Evolutionary conservation across 2,888 invertebrate genomes (phyloP), one percentile per base, ranked within the genome.

Genomic region (Acanthosepion lycidas): DNA sequence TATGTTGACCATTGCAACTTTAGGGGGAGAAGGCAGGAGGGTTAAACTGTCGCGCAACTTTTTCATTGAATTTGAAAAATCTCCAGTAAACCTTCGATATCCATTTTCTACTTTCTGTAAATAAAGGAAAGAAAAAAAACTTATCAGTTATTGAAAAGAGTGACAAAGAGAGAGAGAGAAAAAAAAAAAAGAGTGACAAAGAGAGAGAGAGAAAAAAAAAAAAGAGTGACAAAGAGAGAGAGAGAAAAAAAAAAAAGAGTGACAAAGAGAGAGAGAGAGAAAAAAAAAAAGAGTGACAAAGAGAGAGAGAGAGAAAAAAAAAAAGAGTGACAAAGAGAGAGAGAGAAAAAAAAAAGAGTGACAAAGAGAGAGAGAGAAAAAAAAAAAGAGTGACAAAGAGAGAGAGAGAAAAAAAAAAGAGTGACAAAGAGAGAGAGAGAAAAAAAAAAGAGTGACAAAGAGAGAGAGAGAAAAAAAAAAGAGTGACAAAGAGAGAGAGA

Each of bases 51-150:
- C n/a, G 9, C 78, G 78, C 15, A 78, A 78, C 78, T 78, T 78
- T n/a, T 78, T 78, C 78, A 78, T 78, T 78, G 78, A 78, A 33
- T 78, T 78, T 78, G 78, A 33, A 78, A 78, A 78, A 78, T 78
- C 78, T 78, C 78, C 78, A 5, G n/a, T 8, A 33, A 78, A 33
- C n/a, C 33, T 78, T n/a, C 78, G 78, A 78, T 78, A 33, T n/a
- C 78, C 78, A 78, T 78, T 78, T 78, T 78, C 78, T 2, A 78
- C 78, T 78, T 33, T 78, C 78, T 78, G 78, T 33, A 78, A n/a
- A 78, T 33, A 78, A n/a, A 33, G 8, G 6, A 64, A 64, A 6
- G 23, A 26, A 64, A 64, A 64, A 28, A 59, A 59, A 26, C 33
- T 20, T 59, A 59, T 59, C 26, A 59, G 20, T 26, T 15, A 23